Percentiles rank a stretch among this genome's conserved stretches.
These are phyloP conservation scores for Neosilurus mollespiculum DNA, from an alignment of 2,797 vertebrate genomes.

Conservation along the genomic window DNA sequence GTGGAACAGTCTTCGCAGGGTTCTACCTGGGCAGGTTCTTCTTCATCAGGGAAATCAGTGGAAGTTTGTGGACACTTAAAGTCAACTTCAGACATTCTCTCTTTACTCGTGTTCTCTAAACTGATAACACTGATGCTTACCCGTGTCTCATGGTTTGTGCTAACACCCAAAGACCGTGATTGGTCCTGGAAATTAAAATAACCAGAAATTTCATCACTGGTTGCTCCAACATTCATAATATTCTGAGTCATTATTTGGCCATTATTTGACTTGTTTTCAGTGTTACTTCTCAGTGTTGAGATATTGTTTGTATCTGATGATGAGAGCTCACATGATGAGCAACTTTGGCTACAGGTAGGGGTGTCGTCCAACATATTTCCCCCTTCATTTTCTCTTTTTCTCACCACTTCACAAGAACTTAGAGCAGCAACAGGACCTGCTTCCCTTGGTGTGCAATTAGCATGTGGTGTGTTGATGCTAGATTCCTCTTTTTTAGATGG, in stretches of 20 bases:
- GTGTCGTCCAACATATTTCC: neutral
- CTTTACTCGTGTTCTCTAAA: neutral
- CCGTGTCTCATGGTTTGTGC: neutral
- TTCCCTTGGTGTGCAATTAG: neutral
- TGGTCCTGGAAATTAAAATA: neutral
- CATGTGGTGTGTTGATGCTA: neutral
- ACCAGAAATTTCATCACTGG: neutral
- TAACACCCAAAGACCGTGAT: neutral
- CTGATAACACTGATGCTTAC: neutral
- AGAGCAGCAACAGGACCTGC: neutral
- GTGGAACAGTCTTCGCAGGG: neutral
- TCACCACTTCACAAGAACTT: neutral
- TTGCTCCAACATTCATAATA: neutral
- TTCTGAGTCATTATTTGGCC: neutral
- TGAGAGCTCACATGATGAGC: neutral
- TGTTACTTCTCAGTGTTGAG: neutral
- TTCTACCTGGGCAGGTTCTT: neutral
- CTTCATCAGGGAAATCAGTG: neutral
- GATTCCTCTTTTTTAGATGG: neutral
- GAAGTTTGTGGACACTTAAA: neutral
- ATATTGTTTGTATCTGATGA: conserved; percentile 6
- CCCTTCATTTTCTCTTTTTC: neutral
- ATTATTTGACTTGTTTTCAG: neutral
- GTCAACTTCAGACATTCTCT: neutral
- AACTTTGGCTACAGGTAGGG: neutral